These are phyloP conservation scores for Nasonia vitripennis DNA, from an alignment of 1,140 invertebrate species.

Conservation along the genomic window DNA sequence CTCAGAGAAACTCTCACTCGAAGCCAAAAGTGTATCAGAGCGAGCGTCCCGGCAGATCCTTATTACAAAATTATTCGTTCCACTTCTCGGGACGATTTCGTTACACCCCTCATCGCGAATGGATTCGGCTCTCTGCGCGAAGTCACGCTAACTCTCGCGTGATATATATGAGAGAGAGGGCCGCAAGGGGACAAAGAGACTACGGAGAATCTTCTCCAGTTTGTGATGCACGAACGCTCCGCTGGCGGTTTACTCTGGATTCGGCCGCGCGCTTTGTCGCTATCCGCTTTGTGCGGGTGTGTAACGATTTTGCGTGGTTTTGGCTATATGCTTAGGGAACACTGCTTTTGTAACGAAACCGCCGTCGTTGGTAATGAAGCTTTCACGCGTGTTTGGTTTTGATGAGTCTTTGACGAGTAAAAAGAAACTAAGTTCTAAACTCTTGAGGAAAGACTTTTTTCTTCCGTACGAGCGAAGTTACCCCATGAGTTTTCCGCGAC, in stretches of 20 bases:
- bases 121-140: not conserved
- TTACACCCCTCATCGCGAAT: slow-evolving; percentile 9
- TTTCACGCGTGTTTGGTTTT: too few relatives aligned
- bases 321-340: not conserved
- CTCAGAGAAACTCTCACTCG: too few relatives aligned
- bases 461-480: not conserved
- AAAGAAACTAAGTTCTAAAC: too few relatives aligned
- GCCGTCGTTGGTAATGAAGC: not conserved
- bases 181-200: slow-evolving; percentile 13
- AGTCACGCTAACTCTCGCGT: slow-evolving; percentile 1
- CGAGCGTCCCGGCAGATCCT: not conserved
- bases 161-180: not conserved
- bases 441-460: not conserved
- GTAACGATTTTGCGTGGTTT: not conserved
- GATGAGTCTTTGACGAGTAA: too few relatives aligned
- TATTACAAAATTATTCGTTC: slow-evolving; percentile 4
- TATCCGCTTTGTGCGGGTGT: not conserved
- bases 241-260: slow-evolving; percentile 19
- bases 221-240: not conserved
- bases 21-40: too few relatives aligned
- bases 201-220: not conserved
- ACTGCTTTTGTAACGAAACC: not conserved
- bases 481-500: not conserved
- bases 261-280: slow-evolving; percentile 8
- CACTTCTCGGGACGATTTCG: slow-evolving; percentile 12